Base-by-base conservation (phyloP, 2,888 invertebrate species). In the Schizaphis graminum region DNA sequence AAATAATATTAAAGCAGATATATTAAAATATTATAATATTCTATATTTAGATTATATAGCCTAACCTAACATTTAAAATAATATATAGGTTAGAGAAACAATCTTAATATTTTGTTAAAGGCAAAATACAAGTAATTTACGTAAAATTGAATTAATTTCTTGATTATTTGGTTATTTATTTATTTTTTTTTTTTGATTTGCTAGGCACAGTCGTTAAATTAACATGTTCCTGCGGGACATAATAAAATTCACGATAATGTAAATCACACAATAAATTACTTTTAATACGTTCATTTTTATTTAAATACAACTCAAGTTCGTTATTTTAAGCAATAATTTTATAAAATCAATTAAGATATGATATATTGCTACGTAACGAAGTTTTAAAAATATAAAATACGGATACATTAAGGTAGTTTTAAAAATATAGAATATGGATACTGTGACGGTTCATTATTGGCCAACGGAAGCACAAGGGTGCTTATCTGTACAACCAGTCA, bases 401-500 rank as follows among this genome's bases (percentile, higher is more conserved):
- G 93, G 93, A 90, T 86, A 94, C n/a, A 4, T 67, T 21, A 67
- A 5, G 5, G 7, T 21, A 35, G 21, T 67, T 35, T 88, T 53
- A 41, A 57, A 92, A 67, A 93, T 89, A 85, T 21, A 35, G 26
- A 89, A 86, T 56, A 94, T 94, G 94, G 94, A 94, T 67, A 94
- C 94, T 5, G 94, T 94, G 24, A 94, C 94, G 4, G 94, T 94
- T 86, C 94, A 94, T 91, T 94, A 94, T 91, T 94, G 94, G 94
- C 61, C 94, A 35, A 61, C 90, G 7, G 94, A 94, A 91, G 5
- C 94, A 5, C 89, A 86, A 28, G 35, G 86, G 0, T 90, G 91
- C 21, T 61, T 91, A 26, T 90, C 91, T 26, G 89, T 97, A 94
- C 97, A 97, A 95, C 97, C 97, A 16, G 97, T 96, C 94, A 96